Percentiles rank a stretch among this genome's conserved stretches.
These are phyloP conservation scores for Mastomys natalensis DNA, from an alignment of 2,113 vertebrate species.

Conservation along the genomic window DNA sequence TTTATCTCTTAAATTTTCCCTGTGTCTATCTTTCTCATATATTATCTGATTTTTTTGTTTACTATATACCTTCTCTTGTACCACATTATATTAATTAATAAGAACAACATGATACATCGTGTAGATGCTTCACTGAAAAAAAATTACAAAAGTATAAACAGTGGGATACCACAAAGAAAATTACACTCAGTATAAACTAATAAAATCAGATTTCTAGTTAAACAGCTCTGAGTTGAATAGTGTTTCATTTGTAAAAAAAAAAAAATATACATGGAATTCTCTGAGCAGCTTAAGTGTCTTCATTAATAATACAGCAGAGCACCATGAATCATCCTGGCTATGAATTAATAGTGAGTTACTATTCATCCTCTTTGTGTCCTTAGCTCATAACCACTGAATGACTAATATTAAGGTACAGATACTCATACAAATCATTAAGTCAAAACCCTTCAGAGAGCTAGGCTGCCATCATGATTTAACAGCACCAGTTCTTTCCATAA, in stretches of 20 bases:
- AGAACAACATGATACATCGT: background rate
- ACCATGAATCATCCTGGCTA: background rate
- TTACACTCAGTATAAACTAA: background rate
- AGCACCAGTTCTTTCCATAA: too few relatives aligned
- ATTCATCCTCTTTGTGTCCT: too few relatives aligned
- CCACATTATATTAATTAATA: background rate
- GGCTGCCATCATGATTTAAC: background rate
- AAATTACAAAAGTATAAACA: too few relatives aligned
- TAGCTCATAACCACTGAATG: background rate
- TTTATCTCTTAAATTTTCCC: background rate
- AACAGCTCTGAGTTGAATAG: background rate
- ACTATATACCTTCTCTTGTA: background rate
- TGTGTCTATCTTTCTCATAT: too few relatives aligned
- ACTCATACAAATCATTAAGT: background rate
- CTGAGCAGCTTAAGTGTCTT: background rate
- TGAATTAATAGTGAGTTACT: background rate
- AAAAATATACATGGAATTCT: background rate
- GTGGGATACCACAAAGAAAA: background rate
- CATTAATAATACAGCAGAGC: background rate
- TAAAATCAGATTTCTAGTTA: background rate
- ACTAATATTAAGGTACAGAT: background rate
- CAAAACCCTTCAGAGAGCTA: background rate
- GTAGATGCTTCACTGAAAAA: background rate
- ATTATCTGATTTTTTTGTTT: background rate
- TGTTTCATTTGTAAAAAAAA: background rate